phyloP scores from a whole-genome alignment of 2,888 invertebrate species.

The Apamea crenata region DNA sequence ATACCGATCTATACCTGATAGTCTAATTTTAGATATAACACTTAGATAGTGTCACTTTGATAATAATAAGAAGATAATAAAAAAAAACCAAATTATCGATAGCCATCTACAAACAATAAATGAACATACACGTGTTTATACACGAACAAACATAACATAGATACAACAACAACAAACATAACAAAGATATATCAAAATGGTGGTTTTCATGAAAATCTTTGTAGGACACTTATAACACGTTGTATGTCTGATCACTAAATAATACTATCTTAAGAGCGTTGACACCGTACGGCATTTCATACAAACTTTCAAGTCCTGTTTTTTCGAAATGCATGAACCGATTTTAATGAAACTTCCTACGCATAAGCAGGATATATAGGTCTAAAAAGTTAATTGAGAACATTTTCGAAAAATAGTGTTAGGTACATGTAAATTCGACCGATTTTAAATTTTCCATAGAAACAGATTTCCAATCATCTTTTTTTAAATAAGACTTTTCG shows the following conservation, averaged over 20 bases:
- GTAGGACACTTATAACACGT: constrained; percentile 4
- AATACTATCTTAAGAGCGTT: neutral
- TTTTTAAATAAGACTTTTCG: too few relatives aligned
- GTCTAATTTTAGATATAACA: constrained; percentile 7
- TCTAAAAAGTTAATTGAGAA: too few relatives aligned
- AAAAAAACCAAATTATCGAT: constrained; percentile 11
- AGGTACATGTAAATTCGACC: too few relatives aligned
- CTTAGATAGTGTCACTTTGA: neutral
- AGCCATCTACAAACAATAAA: constrained; percentile 15
- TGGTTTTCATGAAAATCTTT: constrained; percentile 43
- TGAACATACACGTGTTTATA: constrained; percentile 30
- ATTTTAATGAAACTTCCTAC: too few relatives aligned
- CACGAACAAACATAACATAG: constrained; percentile 20
- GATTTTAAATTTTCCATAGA: too few relatives aligned
- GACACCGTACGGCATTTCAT: too few relatives aligned
- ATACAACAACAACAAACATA: neutral
- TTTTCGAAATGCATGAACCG: too few relatives aligned
- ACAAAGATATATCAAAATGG: neutral
- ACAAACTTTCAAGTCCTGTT: too few relatives aligned
- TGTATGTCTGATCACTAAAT: constrained; percentile 2
- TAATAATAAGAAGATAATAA: neutral
- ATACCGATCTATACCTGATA: neutral
- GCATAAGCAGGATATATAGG: too few relatives aligned
- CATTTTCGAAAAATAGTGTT: too few relatives aligned
- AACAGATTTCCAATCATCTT: too few relatives aligned